Evolutionary conservation across 1,140 invertebrate genomes (phyloP).

Genomic region (Pseudachorutes palmiensis): DNA sequence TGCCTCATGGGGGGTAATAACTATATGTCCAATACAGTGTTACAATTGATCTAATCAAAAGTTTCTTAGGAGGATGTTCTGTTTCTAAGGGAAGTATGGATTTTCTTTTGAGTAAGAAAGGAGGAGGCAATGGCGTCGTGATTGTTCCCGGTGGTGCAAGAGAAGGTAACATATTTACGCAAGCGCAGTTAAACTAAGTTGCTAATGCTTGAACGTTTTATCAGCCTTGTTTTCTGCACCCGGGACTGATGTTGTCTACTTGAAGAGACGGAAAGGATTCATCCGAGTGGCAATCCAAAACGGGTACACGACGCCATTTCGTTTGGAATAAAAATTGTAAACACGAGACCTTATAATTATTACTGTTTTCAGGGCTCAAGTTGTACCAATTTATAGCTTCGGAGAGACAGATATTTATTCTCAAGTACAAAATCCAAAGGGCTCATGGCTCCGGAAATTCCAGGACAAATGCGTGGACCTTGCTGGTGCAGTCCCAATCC

Average conservation of each 20-base stretch:
- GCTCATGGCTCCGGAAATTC: background rate
- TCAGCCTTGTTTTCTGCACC: background rate
- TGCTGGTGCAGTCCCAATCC: background rate
- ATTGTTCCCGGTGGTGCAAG: background rate
- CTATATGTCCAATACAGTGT: background rate
- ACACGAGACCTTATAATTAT: too few species aligned
- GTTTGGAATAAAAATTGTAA: too few species aligned
- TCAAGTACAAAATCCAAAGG: background rate
- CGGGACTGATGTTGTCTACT: background rate
- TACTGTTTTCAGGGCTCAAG: background rate
- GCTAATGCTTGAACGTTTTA: background rate
- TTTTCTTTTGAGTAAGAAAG: background rate
- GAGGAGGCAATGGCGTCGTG: background rate
- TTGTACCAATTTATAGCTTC: background rate
- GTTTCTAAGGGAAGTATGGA: background rate
- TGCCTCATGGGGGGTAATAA: background rate
- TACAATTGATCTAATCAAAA: background rate
- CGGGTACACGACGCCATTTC: too few species aligned
- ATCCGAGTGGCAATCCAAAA: background rate
- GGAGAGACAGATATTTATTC: background rate
- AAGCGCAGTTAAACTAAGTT: background rate
- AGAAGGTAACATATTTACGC: background rate
- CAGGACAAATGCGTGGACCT: background rate
- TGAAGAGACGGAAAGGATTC: background rate
- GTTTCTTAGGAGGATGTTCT: background rate